A percentile compares a stretch with the other conserved stretches of the same genome.
Conservation (phyloP, 2,113 vertebrate species). For the Mormyrus lacerda region DNA sequence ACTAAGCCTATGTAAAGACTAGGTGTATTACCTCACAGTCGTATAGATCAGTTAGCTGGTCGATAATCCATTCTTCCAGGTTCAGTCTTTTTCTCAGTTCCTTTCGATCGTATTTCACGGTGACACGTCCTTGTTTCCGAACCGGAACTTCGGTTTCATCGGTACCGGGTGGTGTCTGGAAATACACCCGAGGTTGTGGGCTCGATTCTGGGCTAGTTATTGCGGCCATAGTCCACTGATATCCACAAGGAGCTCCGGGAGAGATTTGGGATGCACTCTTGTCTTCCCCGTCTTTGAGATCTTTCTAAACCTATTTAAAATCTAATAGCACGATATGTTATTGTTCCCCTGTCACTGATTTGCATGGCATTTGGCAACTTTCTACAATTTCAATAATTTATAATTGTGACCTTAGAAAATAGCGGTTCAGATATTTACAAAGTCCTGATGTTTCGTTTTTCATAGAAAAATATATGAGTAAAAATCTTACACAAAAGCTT, state of each 20-base stretch:
- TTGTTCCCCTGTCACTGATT: conserved; percentile 11
- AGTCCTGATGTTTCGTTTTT: not conserved
- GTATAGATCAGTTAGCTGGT: conserved; percentile 82
- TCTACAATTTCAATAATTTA: not conserved
- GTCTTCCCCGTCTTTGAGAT: conserved; percentile 24
- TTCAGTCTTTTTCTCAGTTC: conserved; percentile 84
- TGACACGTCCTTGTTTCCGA: conserved; percentile 80
- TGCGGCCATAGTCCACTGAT: conserved; percentile 64
- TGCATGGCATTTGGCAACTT: conserved; percentile 22
- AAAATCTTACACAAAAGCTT: conserved; percentile 35
- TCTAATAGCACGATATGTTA: conserved; percentile 20
- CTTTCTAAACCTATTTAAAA: conserved; percentile 15
- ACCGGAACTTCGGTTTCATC: conserved; percentile 72
- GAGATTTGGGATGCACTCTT: conserved; percentile 16
- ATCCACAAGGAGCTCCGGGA: conserved; percentile 15
- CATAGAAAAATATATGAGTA: not conserved
- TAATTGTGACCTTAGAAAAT: not conserved
- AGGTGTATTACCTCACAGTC: conserved; percentile 76
- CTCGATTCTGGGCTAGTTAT: conserved; percentile 71
- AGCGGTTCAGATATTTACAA: not conserved
- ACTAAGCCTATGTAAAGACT: not conserved
- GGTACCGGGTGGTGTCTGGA: conserved; percentile 70
- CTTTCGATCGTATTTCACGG: conserved; percentile 87
- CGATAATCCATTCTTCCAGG: conserved; percentile 88
- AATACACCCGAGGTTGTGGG: conserved; percentile 77